Evolutionary conservation across 35 echinoderm and acorn worm species (phyloP), one percentile per base, ranked within the genome.

Genomic region (Lytechinus variegatus): DNA sequence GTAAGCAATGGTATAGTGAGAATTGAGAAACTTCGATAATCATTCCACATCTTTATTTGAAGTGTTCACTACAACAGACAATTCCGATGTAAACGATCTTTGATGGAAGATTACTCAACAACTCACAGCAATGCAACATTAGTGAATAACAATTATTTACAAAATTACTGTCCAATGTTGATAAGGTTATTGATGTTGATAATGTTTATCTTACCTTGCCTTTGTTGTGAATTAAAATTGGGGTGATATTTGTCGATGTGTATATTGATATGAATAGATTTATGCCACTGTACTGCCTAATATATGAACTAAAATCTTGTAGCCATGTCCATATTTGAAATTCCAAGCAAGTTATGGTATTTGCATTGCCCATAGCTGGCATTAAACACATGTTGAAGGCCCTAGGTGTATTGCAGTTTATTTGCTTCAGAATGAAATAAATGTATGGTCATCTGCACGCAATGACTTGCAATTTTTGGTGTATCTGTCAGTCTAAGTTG

Each of bases 391-490:
- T 79, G 4, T 79, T 79, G 66, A 90, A 90, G 52, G 52, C 28
- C 88, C 16, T 90, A 90, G 88, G 88, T 90, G 52, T 52, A 90
- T 14, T 90, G 88, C 88, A 90, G 28, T 90, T 90, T 52, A 44
- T 52, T 90, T 90, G 28, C 88, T 90, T 90, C 29, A 54, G 88
- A 90, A 90, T 90, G 16, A 90, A 90, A 90, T 90, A 90, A 90
- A 90, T 90, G 88, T 90, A 90, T 90, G 88, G 88, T 90, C 88
- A 90, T 90, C 88, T 90, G 88, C 88, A 90, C 88, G 88, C 88
- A 90, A 11, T 90, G 9, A 52, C 0, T 79, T 16, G 4, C 16
- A 44, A 44, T 79, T 79, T 79, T 79, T 79, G 19, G 19, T 79
- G 19, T 24, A 16, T 79, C 19, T 79, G 61, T 71, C 24, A 24